Evolutionary conservation across 1,140 invertebrate species (phyloP).

Genomic region (Phenacoccus solenopsis): DNA sequence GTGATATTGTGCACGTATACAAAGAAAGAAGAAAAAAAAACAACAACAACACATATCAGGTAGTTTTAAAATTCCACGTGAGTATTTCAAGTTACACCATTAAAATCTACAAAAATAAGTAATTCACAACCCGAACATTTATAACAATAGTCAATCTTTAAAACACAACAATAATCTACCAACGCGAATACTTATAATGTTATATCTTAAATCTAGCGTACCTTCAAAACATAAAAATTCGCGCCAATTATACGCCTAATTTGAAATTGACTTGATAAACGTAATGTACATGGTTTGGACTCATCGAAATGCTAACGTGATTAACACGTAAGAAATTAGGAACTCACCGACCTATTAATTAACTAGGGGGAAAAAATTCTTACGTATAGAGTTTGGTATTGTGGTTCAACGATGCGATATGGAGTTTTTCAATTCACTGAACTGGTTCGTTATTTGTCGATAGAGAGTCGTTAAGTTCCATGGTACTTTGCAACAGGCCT

Average conservation of each 20-base stretch:
- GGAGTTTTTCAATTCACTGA: neutral
- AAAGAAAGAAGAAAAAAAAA: neutral
- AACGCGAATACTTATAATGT: neutral
- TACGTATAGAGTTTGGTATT: neutral
- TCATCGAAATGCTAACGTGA: neutral
- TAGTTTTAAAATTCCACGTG: neutral
- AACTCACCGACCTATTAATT: neutral
- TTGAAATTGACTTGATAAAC: no score
- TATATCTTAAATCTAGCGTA: no score
- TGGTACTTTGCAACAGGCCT: conserved; percentile 35
- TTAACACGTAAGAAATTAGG: neutral
- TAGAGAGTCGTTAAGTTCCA: neutral
- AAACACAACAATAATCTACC: neutral
- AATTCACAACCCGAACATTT: neutral
- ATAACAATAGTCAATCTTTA: neutral
- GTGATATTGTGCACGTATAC: neutral
- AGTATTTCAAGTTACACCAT: neutral
- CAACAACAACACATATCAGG: neutral
- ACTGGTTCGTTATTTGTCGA: neutral
- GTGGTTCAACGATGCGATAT: neutral
- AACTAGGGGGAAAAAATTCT: neutral
- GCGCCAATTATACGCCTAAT: no score
- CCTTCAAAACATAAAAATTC: no score
- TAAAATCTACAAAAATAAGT: neutral
- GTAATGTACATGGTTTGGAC: neutral